Conservation (phyloP, 2,888 invertebrate genomes). For the Leptinotarsa rubiginosa region DNA sequence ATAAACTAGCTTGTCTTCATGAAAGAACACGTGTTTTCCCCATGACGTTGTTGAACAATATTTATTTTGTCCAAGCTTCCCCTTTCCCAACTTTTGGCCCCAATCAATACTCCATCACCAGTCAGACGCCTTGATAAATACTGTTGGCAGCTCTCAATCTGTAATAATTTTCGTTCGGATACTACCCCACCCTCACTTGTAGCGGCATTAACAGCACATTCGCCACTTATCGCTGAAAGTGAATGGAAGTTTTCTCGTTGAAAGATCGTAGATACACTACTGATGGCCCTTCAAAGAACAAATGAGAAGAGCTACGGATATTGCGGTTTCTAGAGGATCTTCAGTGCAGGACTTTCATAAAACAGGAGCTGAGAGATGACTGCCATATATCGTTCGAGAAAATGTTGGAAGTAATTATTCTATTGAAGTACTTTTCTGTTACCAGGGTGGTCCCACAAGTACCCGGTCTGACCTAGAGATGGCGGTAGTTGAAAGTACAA, state of each 20-base stretch:
- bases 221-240: slow-evolving; percentile 24
- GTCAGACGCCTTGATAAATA: slow-evolving; percentile 18
- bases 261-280: slow-evolving; percentile 21
- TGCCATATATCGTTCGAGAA: background rate
- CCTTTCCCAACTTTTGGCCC: slow-evolving; percentile 4
- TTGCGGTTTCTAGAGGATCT: slow-evolving; percentile 14
- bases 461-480: too few relatives aligned
- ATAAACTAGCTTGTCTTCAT: too few relatives aligned
- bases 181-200: slow-evolving; percentile 9
- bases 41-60: slow-evolving; percentile 11
- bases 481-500: too few relatives aligned
- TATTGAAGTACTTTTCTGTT: too few relatives aligned
- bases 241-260: slow-evolving; percentile 24
- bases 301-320: slow-evolving; percentile 8
- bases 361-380: background rate
- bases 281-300: slow-evolving; percentile 11
- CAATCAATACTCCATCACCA: slow-evolving; percentile 17
- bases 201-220: slow-evolving; percentile 23
- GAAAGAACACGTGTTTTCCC: background rate
- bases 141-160: slow-evolving; percentile 20
- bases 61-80: slow-evolving; percentile 8
- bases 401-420: too few relatives aligned
- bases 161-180: slow-evolving; percentile 21
- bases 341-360: background rate
- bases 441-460: too few relatives aligned